phyloP scores from a whole-genome alignment of 2,888 invertebrate species.

The Lycophotia porphyrea region DNA sequence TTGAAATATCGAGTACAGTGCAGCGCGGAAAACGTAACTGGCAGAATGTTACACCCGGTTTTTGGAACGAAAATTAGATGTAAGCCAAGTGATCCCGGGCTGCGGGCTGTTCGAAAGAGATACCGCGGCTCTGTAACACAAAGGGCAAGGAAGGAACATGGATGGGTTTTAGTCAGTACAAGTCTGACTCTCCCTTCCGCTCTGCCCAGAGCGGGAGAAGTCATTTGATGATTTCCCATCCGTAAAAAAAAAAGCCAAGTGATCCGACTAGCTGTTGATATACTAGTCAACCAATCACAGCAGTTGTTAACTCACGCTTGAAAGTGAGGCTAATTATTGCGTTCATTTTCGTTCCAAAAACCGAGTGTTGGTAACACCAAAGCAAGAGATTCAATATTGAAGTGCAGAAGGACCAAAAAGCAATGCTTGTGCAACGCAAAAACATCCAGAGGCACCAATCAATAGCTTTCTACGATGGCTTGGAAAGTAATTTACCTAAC shows the following conservation, averaged over 20 bases:
- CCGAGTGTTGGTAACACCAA: conserved; percentile 44
- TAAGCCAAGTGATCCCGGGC: not conserved
- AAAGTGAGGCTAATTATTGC: not conserved
- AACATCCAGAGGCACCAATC: conserved; percentile 66
- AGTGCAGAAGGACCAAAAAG: conserved; percentile 41
- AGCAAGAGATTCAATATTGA: conserved; percentile 27
- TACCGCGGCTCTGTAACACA: no score
- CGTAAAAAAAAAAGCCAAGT: no score
- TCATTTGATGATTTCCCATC: no score
- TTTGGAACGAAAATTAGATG: not conserved
- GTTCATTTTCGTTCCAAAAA: not conserved
- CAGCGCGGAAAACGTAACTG: conserved; percentile 22
- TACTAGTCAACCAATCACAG: not conserved
- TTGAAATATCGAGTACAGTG: conserved; percentile 18
- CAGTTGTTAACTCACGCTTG: not conserved
- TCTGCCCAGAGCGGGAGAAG: no score
- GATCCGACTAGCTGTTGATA: not conserved
- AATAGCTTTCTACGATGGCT: conserved; percentile 65
- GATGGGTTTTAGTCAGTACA: no score
- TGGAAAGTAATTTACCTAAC: conserved; percentile 83
- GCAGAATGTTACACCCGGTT: conserved; percentile 7
- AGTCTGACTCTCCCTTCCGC: no score
- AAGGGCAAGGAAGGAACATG: no score
- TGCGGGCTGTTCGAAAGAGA: no score
- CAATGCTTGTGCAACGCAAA: conserved; percentile 56